phyloP scores from a whole-genome alignment of 2,888 invertebrate species.

The Habrosyne pyritoides region DNA sequence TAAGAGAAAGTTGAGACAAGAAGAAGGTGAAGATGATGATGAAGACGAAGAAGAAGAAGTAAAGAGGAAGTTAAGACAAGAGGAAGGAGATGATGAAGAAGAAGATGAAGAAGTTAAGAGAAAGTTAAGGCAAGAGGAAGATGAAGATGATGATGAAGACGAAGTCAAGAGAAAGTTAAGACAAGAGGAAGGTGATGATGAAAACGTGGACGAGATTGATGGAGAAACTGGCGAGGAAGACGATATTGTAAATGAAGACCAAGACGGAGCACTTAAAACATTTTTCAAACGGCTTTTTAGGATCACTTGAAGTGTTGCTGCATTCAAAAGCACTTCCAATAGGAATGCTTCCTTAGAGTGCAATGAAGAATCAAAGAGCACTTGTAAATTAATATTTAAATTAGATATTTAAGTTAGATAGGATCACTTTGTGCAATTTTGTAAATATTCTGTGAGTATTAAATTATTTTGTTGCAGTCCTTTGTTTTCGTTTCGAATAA shows the following conservation, averaged over 20 bases:
- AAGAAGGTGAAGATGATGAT: slow-evolving; percentile 16
- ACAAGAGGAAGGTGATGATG: slow-evolving; percentile 20
- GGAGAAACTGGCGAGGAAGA: slow-evolving; percentile 17
- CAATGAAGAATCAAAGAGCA: slow-evolving; percentile 23
- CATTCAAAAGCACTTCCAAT: slow-evolving; percentile 52
- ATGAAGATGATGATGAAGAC: slow-evolving; percentile 27
- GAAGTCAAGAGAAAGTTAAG: slow-evolving; percentile 30
- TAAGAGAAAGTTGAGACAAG: slow-evolving; percentile 26
- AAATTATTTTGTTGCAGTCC: slow-evolving; percentile 22
- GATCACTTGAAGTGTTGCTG: slow-evolving; percentile 36
- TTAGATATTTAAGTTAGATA: slow-evolving; percentile 40
- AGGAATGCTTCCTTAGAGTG: slow-evolving; percentile 54
- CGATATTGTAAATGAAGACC: slow-evolving; percentile 16
- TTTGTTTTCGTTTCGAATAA: background rate
- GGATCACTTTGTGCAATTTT: slow-evolving; percentile 80
- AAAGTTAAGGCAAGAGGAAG: slow-evolving; percentile 24
- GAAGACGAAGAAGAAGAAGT: slow-evolving; percentile 20
- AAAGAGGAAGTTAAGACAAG: slow-evolving; percentile 43
- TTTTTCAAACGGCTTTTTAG: slow-evolving; percentile 55
- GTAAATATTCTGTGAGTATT: slow-evolving; percentile 62
- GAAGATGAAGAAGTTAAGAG: slow-evolving; percentile 16
- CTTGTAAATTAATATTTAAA: slow-evolving; percentile 17
- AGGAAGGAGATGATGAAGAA: slow-evolving; percentile 14
- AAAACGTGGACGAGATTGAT: slow-evolving; percentile 17
- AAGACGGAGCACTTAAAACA: slow-evolving; percentile 23